Conservation (phyloP, 2,888 invertebrate genomes). For the Chironomus riparius region DNA sequence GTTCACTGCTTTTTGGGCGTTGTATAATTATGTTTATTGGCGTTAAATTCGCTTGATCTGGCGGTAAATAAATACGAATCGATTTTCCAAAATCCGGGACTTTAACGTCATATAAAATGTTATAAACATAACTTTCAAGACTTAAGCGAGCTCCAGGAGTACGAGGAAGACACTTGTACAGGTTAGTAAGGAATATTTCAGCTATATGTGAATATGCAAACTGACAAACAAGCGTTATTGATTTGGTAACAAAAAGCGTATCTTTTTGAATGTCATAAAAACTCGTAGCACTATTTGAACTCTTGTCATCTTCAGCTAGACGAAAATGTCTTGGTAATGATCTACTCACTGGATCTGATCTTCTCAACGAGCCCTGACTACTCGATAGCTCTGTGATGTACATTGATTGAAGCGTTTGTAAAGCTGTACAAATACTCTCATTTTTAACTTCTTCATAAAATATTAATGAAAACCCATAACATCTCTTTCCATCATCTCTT, state of each 20-base stretch:
- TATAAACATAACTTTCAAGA: slow-evolving; percentile 90
- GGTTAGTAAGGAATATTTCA: slow-evolving; percentile 74
- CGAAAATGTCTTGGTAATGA: slow-evolving; percentile 86
- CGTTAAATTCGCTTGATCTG: slow-evolving; percentile 58
- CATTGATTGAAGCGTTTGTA: slow-evolving; percentile 92
- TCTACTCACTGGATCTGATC: slow-evolving; percentile 62
- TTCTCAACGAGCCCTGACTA: slow-evolving; percentile 51
- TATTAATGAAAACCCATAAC: slow-evolving; percentile 88
- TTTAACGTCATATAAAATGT: slow-evolving; percentile 87
- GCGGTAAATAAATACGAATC: slow-evolving; percentile 64
- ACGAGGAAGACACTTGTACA: slow-evolving; percentile 77
- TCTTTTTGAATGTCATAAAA: slow-evolving; percentile 92
- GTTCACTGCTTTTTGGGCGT: slow-evolving; percentile 69
- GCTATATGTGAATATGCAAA: slow-evolving; percentile 83
- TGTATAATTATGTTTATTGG: slow-evolving; percentile 60
- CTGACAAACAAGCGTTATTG: slow-evolving; percentile 86
- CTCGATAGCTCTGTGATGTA: slow-evolving; percentile 82
- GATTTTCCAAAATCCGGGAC: slow-evolving; percentile 85
- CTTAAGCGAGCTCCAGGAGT: slow-evolving; percentile 68
- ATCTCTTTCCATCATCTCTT: slow-evolving; percentile 88
- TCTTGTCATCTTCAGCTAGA: slow-evolving; percentile 51
- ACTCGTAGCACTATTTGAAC: slow-evolving; percentile 66
- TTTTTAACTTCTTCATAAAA: slow-evolving; percentile 95
- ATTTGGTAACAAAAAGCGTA: slow-evolving; percentile 90
- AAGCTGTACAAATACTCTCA: slow-evolving; percentile 85